A percentile compares a stretch with the other conserved stretches of the same genome.
These are phyloP conservation scores for Pyxicephalus adspersus DNA, from an alignment of 2,113 vertebrate genomes.

Conservation along the genomic window DNA sequence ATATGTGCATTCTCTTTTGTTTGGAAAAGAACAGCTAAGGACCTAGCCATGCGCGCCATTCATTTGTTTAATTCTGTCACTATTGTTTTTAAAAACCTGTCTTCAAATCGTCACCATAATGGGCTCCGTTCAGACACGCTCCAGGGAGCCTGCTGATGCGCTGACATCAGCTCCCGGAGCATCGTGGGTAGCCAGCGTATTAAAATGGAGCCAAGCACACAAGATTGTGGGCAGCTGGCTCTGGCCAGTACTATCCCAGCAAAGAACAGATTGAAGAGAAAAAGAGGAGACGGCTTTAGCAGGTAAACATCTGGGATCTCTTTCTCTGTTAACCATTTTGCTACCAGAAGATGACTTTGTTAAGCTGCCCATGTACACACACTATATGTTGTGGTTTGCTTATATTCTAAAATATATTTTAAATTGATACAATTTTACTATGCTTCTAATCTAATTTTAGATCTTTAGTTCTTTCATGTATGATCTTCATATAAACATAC, in stretches of 20 bases:
- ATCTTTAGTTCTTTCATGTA: no score
- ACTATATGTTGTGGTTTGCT: background rate
- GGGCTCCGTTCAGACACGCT: conserved; percentile 52
- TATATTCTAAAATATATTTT: background rate
- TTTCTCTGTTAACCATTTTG: conserved; percentile 38
- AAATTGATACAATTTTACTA: no score
- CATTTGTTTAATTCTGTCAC: conserved; percentile 58
- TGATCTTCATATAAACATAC: no score
- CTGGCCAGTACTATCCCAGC: conserved; percentile 24
- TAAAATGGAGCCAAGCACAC: conserved; percentile 50
- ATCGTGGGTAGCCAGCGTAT: conserved; percentile 40
- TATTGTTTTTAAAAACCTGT: conserved; percentile 57
- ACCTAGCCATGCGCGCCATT: conserved; percentile 52
- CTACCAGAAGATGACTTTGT: background rate
- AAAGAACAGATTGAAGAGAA: conserved; percentile 43
- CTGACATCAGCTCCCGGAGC: conserved; percentile 54
- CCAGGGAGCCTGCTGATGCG: conserved; percentile 54
- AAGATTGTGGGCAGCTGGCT: conserved; percentile 53
- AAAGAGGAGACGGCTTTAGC: conserved; percentile 47
- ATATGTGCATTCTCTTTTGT: conserved; percentile 55
- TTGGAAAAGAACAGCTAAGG: conserved; percentile 49
- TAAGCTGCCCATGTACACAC: background rate
- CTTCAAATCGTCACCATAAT: conserved; percentile 53
- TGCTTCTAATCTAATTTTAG: no score
- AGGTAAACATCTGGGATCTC: conserved; percentile 48